Evolutionary conservation across 2,888 invertebrate species (phyloP), one percentile per base, ranked within the genome.

Genomic region (Drosophila anomelani): DNA sequence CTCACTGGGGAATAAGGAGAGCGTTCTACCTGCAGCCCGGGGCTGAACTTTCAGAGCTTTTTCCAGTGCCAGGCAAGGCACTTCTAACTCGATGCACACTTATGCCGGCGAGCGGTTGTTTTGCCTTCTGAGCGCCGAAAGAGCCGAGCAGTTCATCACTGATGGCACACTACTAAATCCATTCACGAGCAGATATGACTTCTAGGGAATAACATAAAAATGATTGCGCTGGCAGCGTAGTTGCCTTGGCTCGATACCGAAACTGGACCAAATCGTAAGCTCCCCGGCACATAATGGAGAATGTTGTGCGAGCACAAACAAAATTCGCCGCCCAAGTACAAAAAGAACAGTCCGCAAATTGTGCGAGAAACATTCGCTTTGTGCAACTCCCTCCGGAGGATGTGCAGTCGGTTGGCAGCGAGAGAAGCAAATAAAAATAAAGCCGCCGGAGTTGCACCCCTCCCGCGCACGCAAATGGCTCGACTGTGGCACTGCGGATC

Each of bases 341-440:
- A 69, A 69, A 70, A 58, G 70, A 23, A 72, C 66, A 62, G 57
- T 47, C 51, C 44, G 67, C 56, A 85, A 88, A 82, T 77, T 85
- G 77, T 85, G 84, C 80, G 78, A 78, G 74, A 84, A 84, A 88
- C 71, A 72, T 44, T 76, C 75, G 77, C 83, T 88, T 85, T 84
- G 88, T 88, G 77, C 73, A 70, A 63, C 75, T 85, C 82, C 55
- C 75, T 73, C 69, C 38, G 60, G 79, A 61, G 79, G 62, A 63
- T 75, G 70, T 72, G 63, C 79, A 76, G 55, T 62, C 76, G 12
- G 38, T 23, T 38, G 47, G 51, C 29, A 34, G 32, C 41, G 49
- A 43, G 44, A 38, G 62, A 61, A 56, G 41, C 59, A 54, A 68
- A 60, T 46, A 41, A 43, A 51, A 23, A 49, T 34, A 34, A n/a